phyloP scores from a whole-genome alignment of 2,113 vertebrate genomes.

The Pimephales promelas region DNA sequence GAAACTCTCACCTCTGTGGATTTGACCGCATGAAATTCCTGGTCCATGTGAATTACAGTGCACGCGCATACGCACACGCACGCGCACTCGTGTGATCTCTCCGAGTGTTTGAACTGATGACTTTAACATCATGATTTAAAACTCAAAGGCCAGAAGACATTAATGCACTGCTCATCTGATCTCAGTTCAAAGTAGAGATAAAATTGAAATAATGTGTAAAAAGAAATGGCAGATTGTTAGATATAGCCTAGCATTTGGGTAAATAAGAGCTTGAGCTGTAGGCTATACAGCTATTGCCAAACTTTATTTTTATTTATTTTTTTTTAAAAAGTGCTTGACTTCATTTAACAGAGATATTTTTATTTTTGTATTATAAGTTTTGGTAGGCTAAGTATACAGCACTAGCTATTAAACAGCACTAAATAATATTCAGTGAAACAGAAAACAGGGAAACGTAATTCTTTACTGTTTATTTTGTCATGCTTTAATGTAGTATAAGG shows the following conservation, averaged over 20 bases:
- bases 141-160: neutral
- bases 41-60: slow-evolving; percentile 19
- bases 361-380: neutral
- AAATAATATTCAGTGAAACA: neutral
- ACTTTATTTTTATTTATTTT: too few relatives aligned
- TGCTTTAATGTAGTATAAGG: neutral
- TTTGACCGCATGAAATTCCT: slow-evolving; percentile 45
- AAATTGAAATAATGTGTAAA: neutral
- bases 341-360: neutral
- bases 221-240: neutral
- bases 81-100: slow-evolving; percentile 9
- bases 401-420: neutral
- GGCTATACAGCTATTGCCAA: neutral
- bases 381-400: too few relatives aligned
- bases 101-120: slow-evolving; percentile 13
- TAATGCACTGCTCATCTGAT: slow-evolving; percentile 7
- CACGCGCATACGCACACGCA: neutral
- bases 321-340: neutral
- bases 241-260: neutral
- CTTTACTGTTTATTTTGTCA: neutral
- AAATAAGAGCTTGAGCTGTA: neutral
- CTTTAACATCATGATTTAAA: slow-evolving; percentile 17
- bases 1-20: slow-evolving; percentile 72
- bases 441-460: neutral
- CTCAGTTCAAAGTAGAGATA: neutral